Base-by-base conservation (phyloP, 30 jellyfish, hydroid and myxozoan genomes). In the Aurelia sp. region DNA sequence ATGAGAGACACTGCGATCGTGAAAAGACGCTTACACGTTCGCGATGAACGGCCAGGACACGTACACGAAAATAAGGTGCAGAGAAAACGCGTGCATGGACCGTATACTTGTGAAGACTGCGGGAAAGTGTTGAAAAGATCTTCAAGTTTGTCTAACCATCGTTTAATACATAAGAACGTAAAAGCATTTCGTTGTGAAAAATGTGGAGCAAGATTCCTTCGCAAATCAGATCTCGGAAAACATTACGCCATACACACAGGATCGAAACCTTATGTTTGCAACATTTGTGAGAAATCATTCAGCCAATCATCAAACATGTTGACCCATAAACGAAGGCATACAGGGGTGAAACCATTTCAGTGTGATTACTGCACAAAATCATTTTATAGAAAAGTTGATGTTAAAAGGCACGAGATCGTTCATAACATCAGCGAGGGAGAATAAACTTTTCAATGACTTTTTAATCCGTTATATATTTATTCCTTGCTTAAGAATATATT, bases 291-390 rank as follows among this genome's bases (percentile, higher is more conserved):
- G n/a, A 91, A 85, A 60, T 58, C 89, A 2, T 91, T 91, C 86
- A 77, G 94, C 35, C 98, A 91, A 62, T 91, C 98, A 4, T 91
- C 98, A 8, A 91, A 91, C 74, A 85, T 91, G 96, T 79, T 91
- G 27, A 91, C 98, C 1, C 98, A 91, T 63, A 87, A 74, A 47
- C 86, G 98, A 68, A 79, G 96, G 27, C 98, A 91, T 60, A 66
- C 98, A 18, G 98, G 98, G 16, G 80, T 86, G 21, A 65, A 91
- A 27, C 98, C 98, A 31, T 91, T 61, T 55, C 62, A 85, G 17
- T 91, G 98, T 70, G 59, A 66, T 52, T 64, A 18, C 31, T 91
- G 98, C 79, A 74, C 97, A 53, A 85, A 86, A 55, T 70, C 94
- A 15, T 91, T 91, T 60, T 91, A 91, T 64, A 44, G 98, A 44